Evolutionary conservation across 2,113 vertebrate genomes (phyloP).

Genomic region (Sardina pilchardus): DNA sequence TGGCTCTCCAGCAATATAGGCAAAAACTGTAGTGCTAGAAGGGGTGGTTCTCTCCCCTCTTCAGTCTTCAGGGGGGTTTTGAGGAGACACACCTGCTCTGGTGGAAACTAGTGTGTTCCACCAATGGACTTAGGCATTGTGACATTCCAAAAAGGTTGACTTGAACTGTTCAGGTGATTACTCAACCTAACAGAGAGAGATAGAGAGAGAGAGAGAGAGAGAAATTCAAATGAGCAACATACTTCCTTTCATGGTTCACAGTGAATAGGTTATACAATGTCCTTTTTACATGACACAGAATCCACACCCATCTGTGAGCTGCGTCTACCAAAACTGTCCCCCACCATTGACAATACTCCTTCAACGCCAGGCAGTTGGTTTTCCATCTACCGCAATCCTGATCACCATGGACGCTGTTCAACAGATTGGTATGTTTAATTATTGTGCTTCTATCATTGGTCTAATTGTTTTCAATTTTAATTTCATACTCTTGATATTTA

Average conservation of each 20-base stretch:
- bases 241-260: not conserved
- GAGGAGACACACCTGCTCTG: no score
- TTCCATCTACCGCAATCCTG: not conserved
- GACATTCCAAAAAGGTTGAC: no score
- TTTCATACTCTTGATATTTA: not conserved
- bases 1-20: no score
- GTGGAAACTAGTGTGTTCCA: no score
- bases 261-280: not conserved
- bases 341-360: no score
- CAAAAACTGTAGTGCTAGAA: no score
- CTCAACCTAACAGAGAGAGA: no score
- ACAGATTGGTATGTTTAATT: not conserved
- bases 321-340: not conserved
- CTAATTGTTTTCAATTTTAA: not conserved
- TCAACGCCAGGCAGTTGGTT: not conserved
- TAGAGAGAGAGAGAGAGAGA: no score
- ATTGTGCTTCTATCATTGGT: not conserved
- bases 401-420: not conserved
- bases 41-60: no score
- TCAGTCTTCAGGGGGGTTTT: no score
- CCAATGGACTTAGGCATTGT: no score
- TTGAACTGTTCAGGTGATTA: no score
- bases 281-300: not conserved
- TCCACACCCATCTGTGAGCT: not conserved
- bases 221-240: not conserved